Evolutionary conservation across 2,113 vertebrate species (phyloP).

Genomic region (Callionymus lyra): DNA sequence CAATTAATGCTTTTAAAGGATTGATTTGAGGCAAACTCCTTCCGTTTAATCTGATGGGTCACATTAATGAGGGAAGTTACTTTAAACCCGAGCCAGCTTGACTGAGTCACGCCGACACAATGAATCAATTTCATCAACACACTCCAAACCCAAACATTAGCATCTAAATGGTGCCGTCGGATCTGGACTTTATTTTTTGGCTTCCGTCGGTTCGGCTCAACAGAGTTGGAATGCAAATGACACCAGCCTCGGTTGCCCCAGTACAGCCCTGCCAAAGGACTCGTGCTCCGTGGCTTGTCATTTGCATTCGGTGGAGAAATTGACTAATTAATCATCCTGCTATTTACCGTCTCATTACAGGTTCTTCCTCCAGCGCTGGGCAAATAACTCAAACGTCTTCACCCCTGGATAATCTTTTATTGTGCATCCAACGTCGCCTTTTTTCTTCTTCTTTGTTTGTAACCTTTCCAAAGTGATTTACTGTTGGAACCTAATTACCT

Average conservation of each 20-base stretch:
- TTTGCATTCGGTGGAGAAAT: conserved; percentile 54
- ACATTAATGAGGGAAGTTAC: conserved; percentile 45
- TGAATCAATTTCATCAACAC: neutral
- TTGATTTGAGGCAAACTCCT: conserved; percentile 45
- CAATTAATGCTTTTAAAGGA: conserved; percentile 46
- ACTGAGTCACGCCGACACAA: conserved; percentile 14
- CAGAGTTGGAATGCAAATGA: conserved; percentile 34
- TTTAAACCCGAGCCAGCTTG: conserved; percentile 32
- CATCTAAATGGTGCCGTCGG: neutral
- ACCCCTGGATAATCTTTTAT: conserved; percentile 3
- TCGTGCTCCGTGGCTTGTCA: conserved; percentile 50
- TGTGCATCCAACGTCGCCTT: conserved; percentile 3
- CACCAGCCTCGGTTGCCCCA: conserved; percentile 15
- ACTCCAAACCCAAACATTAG: neutral
- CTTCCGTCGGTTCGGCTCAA: conserved; percentile 7
- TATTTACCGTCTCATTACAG: conserved; percentile 57
- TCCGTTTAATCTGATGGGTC: conserved; percentile 15
- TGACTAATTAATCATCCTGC: conserved; percentile 62
- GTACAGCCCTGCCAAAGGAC: conserved; percentile 19
- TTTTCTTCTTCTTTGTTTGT: conserved; percentile 1
- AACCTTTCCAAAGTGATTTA: no score
- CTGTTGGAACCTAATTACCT: no score
- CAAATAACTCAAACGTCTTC: conserved; percentile 11
- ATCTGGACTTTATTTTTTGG: conserved; percentile 1
- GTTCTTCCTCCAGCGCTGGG: conserved; percentile 23